A percentile compares a stretch with the other conserved stretches of the same genome.
phyloP scores from a whole-genome alignment of 1,140 invertebrate species.

The Scaptomyza pallida region DNA sequence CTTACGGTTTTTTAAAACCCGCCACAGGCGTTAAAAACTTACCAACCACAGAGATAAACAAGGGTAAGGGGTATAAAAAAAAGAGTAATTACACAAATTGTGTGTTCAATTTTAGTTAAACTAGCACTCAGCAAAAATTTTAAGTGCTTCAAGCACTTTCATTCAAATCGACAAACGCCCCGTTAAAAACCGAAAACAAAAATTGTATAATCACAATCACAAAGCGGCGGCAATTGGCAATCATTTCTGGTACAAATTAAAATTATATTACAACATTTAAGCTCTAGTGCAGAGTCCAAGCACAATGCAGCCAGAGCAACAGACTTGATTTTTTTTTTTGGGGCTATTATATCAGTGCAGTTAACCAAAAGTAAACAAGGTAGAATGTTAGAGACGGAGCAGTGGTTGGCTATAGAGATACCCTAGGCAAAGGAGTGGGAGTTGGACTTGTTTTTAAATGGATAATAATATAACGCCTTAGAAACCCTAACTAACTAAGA shows the following conservation, averaged over 20 bases:
- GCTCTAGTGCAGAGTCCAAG: slow-evolving; percentile 50
- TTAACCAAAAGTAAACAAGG: slow-evolving; percentile 29
- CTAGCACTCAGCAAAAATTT: slow-evolving; percentile 22
- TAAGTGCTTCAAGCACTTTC: slow-evolving; percentile 44
- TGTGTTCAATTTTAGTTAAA: slow-evolving; percentile 53
- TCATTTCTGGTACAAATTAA: slow-evolving; percentile 80
- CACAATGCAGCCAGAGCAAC: slow-evolving; percentile 28
- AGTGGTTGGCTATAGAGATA: not conserved
- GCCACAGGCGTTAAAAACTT: not conserved
- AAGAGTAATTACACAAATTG: slow-evolving; percentile 67
- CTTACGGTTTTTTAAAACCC: not conserved
- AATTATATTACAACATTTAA: slow-evolving; percentile 79
- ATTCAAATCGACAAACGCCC: slow-evolving; percentile 26
- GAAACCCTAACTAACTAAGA: too few species aligned
- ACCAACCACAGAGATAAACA: too few species aligned
- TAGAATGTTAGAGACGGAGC: not conserved
- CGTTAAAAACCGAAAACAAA: slow-evolving; percentile 20
- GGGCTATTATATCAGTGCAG: slow-evolving; percentile 32
- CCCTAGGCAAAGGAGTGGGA: not conserved
- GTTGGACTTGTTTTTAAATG: not conserved
- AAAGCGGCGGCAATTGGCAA: slow-evolving; percentile 72
- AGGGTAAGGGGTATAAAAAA: too few species aligned
- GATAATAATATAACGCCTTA: too few species aligned
- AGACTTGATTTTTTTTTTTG: not conserved
- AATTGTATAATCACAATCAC: slow-evolving; percentile 73